Evolutionary conservation across 2,797 vertebrate genomes (phyloP).

Genomic region (Apodemus agrarius): DNA sequence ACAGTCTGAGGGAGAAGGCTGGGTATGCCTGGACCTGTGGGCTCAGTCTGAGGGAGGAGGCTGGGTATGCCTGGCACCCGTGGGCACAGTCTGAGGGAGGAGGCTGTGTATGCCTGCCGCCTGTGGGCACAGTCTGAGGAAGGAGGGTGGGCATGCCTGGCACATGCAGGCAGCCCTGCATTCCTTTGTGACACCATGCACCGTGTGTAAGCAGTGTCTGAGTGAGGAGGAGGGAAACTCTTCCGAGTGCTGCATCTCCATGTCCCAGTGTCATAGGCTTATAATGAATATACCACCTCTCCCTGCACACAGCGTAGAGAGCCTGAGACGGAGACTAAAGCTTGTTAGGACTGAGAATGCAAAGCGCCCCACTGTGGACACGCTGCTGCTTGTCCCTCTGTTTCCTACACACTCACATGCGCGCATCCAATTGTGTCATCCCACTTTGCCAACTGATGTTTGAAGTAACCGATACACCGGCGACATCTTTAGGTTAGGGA

Average conservation of each 20-base stretch:
- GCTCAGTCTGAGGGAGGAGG: rapidly evolving
- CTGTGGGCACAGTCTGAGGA: rapidly evolving
- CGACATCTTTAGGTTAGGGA: neutral
- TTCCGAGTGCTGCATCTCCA: neutral
- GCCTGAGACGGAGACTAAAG: neutral
- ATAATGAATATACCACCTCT: rapidly evolving
- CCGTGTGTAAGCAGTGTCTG: too few relatives aligned
- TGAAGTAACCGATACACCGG: too few relatives aligned
- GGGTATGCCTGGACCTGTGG: rapidly evolving
- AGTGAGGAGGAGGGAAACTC: neutral
- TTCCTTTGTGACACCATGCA: neutral
- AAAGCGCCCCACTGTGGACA: neutral
- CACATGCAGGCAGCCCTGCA: neutral
- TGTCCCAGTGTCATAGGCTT: neutral
- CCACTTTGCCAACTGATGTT: neutral
- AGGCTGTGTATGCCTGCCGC: neutral
- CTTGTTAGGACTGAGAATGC: neutral
- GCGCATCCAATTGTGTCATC: neutral
- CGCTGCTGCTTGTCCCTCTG: neutral
- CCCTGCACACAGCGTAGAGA: neutral
- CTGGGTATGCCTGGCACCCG: rapidly evolving
- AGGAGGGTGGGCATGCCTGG: neutral
- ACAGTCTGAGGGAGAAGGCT: rapidly evolving
- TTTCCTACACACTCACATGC: neutral
- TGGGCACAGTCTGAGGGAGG: neutral